These are phyloP conservation scores for Meganola albula DNA, from an alignment of 2,888 invertebrate genomes.

Conservation along the genomic window DNA sequence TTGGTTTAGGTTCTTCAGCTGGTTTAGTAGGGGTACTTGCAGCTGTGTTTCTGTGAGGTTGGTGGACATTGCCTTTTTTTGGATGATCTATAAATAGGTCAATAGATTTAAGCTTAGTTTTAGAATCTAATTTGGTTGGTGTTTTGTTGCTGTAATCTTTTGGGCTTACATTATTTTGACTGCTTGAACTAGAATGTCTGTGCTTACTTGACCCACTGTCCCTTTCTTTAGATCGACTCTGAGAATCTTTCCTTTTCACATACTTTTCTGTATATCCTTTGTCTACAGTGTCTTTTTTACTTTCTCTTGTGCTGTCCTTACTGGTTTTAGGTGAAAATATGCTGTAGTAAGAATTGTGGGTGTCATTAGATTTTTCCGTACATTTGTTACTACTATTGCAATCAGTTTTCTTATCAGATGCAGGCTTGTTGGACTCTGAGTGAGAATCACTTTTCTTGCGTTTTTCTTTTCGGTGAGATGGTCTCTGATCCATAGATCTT, in stretches of 20 bases:
- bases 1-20: constrained; percentile 32
- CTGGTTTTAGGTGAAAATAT: constrained; percentile 39
- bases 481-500: constrained; percentile 59
- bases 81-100: constrained; percentile 60
- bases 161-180: constrained; percentile 33
- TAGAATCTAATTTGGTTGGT: constrained; percentile 43
- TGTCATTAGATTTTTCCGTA: constrained; percentile 38
- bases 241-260: constrained; percentile 58
- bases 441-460: constrained; percentile 57
- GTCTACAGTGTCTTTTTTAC: constrained; percentile 34
- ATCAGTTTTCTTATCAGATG: constrained; percentile 35
- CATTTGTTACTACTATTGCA: constrained; percentile 28
- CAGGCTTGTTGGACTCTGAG: constrained; percentile 32
- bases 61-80: constrained; percentile 45
- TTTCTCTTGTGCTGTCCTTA: constrained; percentile 38
- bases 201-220: constrained; percentile 36
- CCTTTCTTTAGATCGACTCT: constrained; percentile 39
- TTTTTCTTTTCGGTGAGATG: constrained; percentile 69
- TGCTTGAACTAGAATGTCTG: constrained; percentile 43
- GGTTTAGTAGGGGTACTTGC: constrained; percentile 28
- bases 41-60: constrained; percentile 56
- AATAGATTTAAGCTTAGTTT: constrained; percentile 54
- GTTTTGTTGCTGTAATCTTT: constrained; percentile 25
- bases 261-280: constrained; percentile 59
- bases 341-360: constrained; percentile 42